Base-by-base conservation (phyloP, 2,888 invertebrate genomes). In the Latrodectus elegans region DNA sequence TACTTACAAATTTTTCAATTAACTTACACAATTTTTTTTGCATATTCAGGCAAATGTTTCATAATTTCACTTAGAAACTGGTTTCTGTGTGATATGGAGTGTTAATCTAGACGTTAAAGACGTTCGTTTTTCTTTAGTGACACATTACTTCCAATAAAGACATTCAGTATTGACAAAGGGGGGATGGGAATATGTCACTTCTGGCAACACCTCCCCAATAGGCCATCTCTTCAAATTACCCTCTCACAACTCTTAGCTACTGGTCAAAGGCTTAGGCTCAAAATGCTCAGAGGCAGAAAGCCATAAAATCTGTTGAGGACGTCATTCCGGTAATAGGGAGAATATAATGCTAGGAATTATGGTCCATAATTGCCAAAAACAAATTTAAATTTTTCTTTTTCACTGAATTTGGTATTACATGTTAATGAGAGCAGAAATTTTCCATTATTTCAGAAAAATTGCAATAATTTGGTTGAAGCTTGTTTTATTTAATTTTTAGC, bases 131-230 rank as follows among this genome's bases (percentile, higher is more conserved):
- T 68, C 52, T 15, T 65, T 14, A 77, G 14, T 68, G 86, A 77
- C 77, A 82, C 55, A 52, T 82, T 64, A 51, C 64, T 17, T 22
- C 14, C 14, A 87, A 87, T 77, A 77, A 72, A 87, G 86, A 81
- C 65, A 72, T 87, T 73, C 49, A 49, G 11, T 51, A 26, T n/a
- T 17, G 79, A 70, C 22, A 64, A 67, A 8, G 53, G 79, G 74
- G 84, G 78, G 73, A 65, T 38, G 73, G 65, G 38, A 26, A 79
- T 71, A 22, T 86, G 85, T 76, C 85, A 86, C 72, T 64, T 73
- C 71, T 17, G 17, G 81, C n/a, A 65, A 70, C 81, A 77, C 86
- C 81, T 80, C 71, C 73, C 75, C 68, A 81, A 87, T 87, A 87
- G 81, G 81, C 81, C 65, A 72, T 76, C 81, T 70, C 55, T 64